Evolutionary conservation across 2,888 invertebrate species (phyloP), one percentile per base, ranked within the genome.

Genomic region (Myopa testacea): DNA sequence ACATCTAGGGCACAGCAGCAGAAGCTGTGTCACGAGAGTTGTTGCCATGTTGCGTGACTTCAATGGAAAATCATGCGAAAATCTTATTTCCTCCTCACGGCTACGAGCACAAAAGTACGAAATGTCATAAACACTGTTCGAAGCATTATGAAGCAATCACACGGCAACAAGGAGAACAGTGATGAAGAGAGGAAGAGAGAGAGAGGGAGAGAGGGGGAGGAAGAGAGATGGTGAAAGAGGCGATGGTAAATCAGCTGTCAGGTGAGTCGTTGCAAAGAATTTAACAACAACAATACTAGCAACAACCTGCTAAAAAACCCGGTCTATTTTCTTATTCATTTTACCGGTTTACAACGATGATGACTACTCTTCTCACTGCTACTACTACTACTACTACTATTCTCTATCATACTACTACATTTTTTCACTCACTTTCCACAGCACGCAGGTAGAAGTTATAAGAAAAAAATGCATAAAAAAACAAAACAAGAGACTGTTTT

Each of bases 11-110:
- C 16, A 50, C 40, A n/a, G 4, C 19, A 65, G 26, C 50, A 7
- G 5, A 12, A 26, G 52, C 69, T 52, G 50, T 14, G 26, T 34
- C 14, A 34, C 40, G 55, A 5, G 65, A 34, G 34, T 37, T 4
- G 37, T 65, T 34, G 65, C 65, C 65, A 65, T 37, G 37, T 34
- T 65, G 65, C 65, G 37, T 14, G 4, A 34, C 16, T 65, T 65
- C 10, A 65, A 65, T 65, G 50, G 65, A 67, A 65, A 77, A 77
- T 65, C 62, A 60, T 40, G 67, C 19, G 60, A 69, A 68, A 76
- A 76, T 76, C 58, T 26, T 60, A 77, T 77, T 77, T 77, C 74
- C 77, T 73, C 26, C 34, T 55, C 73, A 37, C 26, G 26, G 14
- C n/a, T 26, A 62, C 45, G 45, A 45, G 3, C 10, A 26, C 71